phyloP scores from a whole-genome alignment of 2,113 vertebrate genomes.

The Perognathus longimembris region DNA sequence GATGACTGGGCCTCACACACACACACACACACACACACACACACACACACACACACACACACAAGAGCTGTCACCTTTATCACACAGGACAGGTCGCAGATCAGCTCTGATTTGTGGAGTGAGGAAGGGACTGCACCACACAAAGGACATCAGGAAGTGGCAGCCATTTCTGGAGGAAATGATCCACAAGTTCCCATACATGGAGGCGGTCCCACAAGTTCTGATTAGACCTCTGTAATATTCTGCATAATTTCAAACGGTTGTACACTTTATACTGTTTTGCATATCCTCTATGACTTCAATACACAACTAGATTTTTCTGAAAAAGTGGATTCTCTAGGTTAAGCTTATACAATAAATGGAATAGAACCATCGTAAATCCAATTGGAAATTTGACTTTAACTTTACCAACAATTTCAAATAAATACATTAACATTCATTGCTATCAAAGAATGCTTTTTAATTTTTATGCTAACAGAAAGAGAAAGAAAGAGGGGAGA shows the following conservation, averaged over 20 bases:
- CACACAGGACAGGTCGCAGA: not conserved
- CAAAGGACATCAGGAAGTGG: accelerated
- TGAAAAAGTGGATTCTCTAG: not conserved
- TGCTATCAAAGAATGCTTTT: not conserved
- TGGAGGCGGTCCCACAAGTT: not conserved
- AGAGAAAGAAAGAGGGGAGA: not conserved
- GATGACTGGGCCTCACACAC: not conserved
- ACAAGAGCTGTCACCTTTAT: not conserved
- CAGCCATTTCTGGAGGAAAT: accelerated
- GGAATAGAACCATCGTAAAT: not conserved
- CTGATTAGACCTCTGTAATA: not conserved
- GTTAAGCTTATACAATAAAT: not conserved
- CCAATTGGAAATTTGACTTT: not conserved
- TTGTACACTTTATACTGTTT: not conserved
- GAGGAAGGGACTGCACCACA: no score
- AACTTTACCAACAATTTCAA: not conserved
- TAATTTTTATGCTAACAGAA: not conserved
- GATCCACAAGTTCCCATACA: no score
- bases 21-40: no score
- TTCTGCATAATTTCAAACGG: not conserved
- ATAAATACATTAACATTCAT: not conserved
- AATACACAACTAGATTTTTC: not conserved
- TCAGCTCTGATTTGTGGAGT: not conserved
- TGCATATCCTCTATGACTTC: not conserved
- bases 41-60: no score